Evolutionary conservation across 2,113 vertebrate species (phyloP), one percentile per base, ranked within the genome.

Genomic region (Propithecus coquereli): DNA sequence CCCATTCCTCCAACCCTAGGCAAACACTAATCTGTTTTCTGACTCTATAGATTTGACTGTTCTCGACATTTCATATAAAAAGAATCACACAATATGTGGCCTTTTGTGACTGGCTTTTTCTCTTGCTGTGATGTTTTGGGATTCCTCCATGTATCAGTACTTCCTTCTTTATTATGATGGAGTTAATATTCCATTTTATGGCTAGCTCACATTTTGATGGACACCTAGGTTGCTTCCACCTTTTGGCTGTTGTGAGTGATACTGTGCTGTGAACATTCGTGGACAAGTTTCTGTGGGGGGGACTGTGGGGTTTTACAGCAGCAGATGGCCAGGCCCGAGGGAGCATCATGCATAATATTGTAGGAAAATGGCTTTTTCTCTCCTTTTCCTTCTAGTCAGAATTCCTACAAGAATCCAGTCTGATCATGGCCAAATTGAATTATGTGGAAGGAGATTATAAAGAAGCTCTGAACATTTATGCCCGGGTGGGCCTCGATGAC

Each of bases 401-500:
- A 98, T 99, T 99, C 95, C 98, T 99, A 94, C 99, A 99, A 98
- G 99, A 99, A 98, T 99, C 99, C 95, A 99, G 98, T 83, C 96
- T 99, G 91, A 98, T 99, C 97, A 99, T 99, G 99, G 99, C 99
- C 94, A 99, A 99, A 97, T 97, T 99, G 74, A 99, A 99, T 96
- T 99, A 99, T 30, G 99, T 99, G 89, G 99, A 99, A 97, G 99
- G 99, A 22, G 99, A 99, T 96, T 99, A 99, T 91, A 99, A 97
- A 88, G 99, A 99, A 84, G 99, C 99, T 57, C 97, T 99, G 98
- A 98, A 98, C 97, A 98, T 99, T 1, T 99, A 99, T 37, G 98
- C 98, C 89, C 98, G 97, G 16, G 99, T 99, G 32, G 99, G 97
- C 87, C 96, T 99, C n/a, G 99, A 99, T 22, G 99, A 99, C 86